phyloP scores from a whole-genome alignment of 2,888 invertebrate genomes.

The Noctuana brunneofusca region DNA sequence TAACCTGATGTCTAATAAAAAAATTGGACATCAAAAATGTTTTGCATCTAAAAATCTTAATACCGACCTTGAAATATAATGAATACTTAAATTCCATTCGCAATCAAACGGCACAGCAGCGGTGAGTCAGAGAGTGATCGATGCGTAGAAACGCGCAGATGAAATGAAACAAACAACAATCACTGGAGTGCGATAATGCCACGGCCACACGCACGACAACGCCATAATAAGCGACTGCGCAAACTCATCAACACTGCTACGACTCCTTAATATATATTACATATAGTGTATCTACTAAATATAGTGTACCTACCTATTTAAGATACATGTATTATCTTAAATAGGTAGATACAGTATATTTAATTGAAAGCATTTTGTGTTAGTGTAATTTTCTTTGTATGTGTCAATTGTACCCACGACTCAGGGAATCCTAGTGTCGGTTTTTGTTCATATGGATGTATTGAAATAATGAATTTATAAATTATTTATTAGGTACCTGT shows the following conservation, averaged over 20 bases:
- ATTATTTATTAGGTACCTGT: no score
- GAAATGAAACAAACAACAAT: slow-evolving; percentile 17
- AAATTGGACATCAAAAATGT: neutral
- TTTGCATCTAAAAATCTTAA: neutral
- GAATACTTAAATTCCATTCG: neutral
- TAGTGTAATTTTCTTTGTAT: no score
- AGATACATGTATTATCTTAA: neutral
- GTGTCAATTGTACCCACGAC: no score
- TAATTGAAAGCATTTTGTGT: neutral
- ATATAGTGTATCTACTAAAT: no score
- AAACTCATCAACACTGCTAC: neutral
- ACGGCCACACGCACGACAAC: slow-evolving; percentile 10
- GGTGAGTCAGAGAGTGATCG: slow-evolving; percentile 16
- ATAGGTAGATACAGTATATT: neutral
- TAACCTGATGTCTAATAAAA: no score
- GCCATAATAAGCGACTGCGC: neutral
- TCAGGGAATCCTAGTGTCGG: no score
- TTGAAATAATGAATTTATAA: no score
- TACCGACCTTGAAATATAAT: no score
- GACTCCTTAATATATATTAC: neutral
- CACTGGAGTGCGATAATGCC: slow-evolving; percentile 16
- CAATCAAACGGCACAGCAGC: neutral
- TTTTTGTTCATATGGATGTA: no score
- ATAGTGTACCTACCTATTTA: no score
- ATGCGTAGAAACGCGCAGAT: slow-evolving; percentile 5